Evolutionary conservation across 1,140 invertebrate species (phyloP).

Genomic region (Harlomillsia oculata): DNA sequence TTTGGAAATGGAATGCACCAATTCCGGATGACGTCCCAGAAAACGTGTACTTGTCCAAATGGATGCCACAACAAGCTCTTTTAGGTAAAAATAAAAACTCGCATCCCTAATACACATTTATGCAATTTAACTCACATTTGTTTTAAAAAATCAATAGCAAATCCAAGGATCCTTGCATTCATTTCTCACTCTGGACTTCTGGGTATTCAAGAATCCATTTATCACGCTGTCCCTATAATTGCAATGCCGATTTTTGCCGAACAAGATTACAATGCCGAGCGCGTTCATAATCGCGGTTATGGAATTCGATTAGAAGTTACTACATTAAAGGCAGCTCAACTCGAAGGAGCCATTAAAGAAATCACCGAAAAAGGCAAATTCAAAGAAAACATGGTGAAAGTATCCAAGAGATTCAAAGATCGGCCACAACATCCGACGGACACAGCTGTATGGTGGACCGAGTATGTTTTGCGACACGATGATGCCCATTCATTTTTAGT

Average conservation of each 20-base stretch:
- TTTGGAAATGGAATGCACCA: conserved; percentile 25
- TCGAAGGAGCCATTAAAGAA: too few relatives aligned
- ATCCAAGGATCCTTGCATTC: conserved; percentile 27
- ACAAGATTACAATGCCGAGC: conserved; percentile 26
- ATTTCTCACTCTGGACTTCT: conserved; percentile 24
- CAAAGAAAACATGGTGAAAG: conserved; percentile 2
- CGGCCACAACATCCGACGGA: conserved; percentile 19
- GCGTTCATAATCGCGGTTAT: background rate
- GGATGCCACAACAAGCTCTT: conserved; percentile 31
- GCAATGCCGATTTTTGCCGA: conserved; percentile 22
- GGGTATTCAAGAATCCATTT: conserved; percentile 19
- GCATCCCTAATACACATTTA: too few relatives aligned
- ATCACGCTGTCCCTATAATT: conserved; percentile 14
- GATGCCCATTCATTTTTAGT: conserved; percentile 13
- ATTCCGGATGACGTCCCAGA: conserved; percentile 7
- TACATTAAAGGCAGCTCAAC: background rate
- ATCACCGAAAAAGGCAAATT: too few relatives aligned
- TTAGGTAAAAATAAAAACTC: too few relatives aligned
- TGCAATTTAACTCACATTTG: too few relatives aligned
- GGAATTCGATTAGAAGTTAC: conserved; percentile 24
- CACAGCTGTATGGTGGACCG: conserved; percentile 32
- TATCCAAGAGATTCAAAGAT: conserved; percentile 17
- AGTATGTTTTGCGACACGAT: conserved; percentile 30
- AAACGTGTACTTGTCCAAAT: conserved; percentile 23
- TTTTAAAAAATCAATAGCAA: too few relatives aligned